These are phyloP conservation scores for Macquaria australasica DNA, from an alignment of 2,113 vertebrate genomes.

Conservation along the genomic window DNA sequence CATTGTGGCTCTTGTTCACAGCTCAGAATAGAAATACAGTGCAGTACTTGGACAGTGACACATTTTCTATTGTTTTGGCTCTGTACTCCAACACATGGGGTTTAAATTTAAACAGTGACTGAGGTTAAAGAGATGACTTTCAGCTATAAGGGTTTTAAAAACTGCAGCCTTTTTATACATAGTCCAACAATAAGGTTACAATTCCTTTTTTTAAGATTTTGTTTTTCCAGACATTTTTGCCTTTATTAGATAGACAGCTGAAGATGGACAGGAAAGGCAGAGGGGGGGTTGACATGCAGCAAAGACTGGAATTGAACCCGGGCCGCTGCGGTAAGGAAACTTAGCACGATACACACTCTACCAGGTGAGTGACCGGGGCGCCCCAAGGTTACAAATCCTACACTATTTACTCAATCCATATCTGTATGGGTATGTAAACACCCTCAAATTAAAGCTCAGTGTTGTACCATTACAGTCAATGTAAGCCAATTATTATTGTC, in stretches of 20 bases:
- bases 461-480: too few relatives aligned
- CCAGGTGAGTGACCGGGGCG: too few relatives aligned
- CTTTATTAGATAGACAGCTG: too few relatives aligned
- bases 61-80: conserved; percentile 68
- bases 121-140: conserved; percentile 29
- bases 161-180: neutral
- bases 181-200: neutral
- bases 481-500: neutral
- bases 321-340: too few relatives aligned
- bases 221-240: too few relatives aligned
- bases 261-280: too few relatives aligned
- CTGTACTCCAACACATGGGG: conserved; percentile 31
- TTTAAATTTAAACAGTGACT: conserved; percentile 53
- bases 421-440: neutral
- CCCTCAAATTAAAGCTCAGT: neutral
- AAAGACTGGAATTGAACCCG: too few relatives aligned
- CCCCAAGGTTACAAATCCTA: too few relatives aligned
- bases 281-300: too few relatives aligned
- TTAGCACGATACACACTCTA: too few relatives aligned
- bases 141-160: conserved; percentile 3
- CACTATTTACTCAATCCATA: neutral
- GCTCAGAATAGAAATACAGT: conserved; percentile 67
- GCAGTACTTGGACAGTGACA: conserved; percentile 66
- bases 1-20: conserved; percentile 62
- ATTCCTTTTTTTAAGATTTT: neutral